Evolutionary conservation across 37 sponge, comb jelly and placozoan genomes (phyloP).

Genomic region (Ephydatia muelleri): DNA sequence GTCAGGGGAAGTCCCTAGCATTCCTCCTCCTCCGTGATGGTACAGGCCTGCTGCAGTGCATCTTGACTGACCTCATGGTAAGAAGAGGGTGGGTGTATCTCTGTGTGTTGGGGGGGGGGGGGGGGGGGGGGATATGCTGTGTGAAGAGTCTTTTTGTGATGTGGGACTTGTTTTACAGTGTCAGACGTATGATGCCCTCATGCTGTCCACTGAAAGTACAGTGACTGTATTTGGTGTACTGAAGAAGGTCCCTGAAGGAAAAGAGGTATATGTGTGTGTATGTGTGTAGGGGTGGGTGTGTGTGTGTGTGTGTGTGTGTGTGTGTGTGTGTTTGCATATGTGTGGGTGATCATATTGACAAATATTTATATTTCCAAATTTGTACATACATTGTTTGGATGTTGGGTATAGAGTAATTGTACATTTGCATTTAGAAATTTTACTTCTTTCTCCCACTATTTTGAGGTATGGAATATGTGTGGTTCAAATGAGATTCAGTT

Average conservation of each 20-base stretch:
- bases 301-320: slow-evolving; percentile 15
- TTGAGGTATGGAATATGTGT: not conserved
- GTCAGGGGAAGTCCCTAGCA: slow-evolving; percentile 85
- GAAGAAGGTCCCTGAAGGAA: slow-evolving; percentile 79
- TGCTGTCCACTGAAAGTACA: slow-evolving; percentile 82
- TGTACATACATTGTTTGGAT: not conserved
- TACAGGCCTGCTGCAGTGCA: slow-evolving; percentile 92
- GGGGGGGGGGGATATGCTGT: not conserved
- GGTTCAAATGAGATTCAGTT: too few species aligned
- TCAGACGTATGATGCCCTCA: slow-evolving; percentile 87
- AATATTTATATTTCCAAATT: not conserved
- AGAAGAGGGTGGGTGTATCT: not conserved
- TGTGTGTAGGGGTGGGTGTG: slow-evolving; percentile 13
- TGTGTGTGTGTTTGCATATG: slow-evolving; percentile 17
- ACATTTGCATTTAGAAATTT: too few species aligned
- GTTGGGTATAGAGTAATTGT: too few species aligned
- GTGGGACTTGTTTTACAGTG: slow-evolving; percentile 35
- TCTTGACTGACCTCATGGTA: slow-evolving; percentile 81
- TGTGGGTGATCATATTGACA: not conserved
- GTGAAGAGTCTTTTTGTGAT: not conserved
- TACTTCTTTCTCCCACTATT: not conserved
- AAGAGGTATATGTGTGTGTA: slow-evolving; percentile 48
- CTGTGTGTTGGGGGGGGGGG: not conserved
- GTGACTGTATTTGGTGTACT: slow-evolving; percentile 76
- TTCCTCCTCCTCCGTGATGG: slow-evolving; percentile 96